phyloP scores from a whole-genome alignment of 2,797 vertebrate species.

The Setipinna tenuifilis region DNA sequence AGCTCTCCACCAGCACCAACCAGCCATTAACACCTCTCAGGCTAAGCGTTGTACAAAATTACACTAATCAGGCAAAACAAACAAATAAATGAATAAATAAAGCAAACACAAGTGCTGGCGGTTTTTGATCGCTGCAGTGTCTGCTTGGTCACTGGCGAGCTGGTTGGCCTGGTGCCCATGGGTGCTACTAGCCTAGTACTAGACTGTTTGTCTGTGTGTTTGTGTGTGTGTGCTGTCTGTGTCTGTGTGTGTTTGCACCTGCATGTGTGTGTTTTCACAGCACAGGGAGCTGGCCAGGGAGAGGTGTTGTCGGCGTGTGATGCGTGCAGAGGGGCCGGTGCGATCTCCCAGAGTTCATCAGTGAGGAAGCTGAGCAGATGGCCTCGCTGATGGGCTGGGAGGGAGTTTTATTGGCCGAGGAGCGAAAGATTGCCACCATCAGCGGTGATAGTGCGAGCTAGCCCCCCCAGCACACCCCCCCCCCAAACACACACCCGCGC shows the following conservation, averaged over 20 bases:
- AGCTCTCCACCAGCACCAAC: too few relatives aligned
- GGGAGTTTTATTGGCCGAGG: constrained; percentile 27
- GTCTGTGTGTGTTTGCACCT: too few relatives aligned
- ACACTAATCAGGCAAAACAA: constrained; percentile 17
- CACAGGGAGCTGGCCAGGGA: constrained; percentile 34
- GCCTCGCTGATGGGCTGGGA: constrained; percentile 50
- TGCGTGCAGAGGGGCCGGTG: constrained; percentile 39
- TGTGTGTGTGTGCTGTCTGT: too few relatives aligned
- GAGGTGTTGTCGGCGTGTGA: constrained; percentile 38
- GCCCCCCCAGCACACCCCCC: too few relatives aligned
- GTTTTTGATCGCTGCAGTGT: constrained; percentile 31
- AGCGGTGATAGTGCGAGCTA: not conserved
- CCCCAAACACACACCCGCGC: too few relatives aligned
- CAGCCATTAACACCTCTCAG: constrained; percentile 18
- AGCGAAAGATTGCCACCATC: constrained; percentile 29
- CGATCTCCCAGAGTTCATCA: constrained; percentile 54
- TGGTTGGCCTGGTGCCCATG: not conserved
- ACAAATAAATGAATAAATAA: constrained; percentile 25
- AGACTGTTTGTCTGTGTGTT: not conserved
- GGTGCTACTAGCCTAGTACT: not conserved
- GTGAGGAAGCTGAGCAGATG: constrained; percentile 55
- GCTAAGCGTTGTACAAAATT: constrained; percentile 26
- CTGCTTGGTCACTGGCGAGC: constrained; percentile 6
- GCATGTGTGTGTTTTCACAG: not conserved
- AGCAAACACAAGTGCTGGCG: constrained; percentile 13